phyloP scores from a whole-genome alignment of 2,888 invertebrate species.

The Orthonevra nobilis region DNA sequence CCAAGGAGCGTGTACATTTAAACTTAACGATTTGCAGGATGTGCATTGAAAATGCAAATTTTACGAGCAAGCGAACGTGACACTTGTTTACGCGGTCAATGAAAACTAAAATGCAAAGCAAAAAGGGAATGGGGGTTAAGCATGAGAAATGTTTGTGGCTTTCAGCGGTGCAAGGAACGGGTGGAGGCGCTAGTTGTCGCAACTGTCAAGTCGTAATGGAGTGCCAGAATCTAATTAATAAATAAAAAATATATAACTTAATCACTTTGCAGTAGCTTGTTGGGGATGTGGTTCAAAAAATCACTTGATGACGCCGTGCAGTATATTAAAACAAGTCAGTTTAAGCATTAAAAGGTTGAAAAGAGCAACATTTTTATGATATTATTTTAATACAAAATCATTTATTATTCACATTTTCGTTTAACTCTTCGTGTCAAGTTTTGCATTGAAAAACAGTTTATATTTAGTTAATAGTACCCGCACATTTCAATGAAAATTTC shows the following conservation, averaged over 20 bases:
- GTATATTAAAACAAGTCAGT: too few relatives aligned
- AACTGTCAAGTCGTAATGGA: conserved; percentile 30
- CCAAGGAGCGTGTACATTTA: conserved; percentile 33
- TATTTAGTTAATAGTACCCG: too few relatives aligned
- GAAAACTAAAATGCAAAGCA: conserved; percentile 37
- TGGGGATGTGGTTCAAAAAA: background rate
- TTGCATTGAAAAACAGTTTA: too few relatives aligned
- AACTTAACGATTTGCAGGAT: conserved; percentile 56
- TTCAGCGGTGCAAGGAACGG: background rate
- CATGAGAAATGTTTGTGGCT: background rate
- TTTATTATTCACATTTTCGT: too few relatives aligned
- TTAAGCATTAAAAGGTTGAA: too few relatives aligned
- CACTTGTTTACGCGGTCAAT: conserved; percentile 68
- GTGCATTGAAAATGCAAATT: conserved; percentile 59
- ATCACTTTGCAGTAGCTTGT: conserved; percentile 4
- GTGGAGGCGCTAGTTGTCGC: too few relatives aligned
- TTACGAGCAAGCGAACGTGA: conserved; percentile 55
- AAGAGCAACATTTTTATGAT: too few relatives aligned
- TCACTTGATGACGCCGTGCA: too few relatives aligned
- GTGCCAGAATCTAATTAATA: conserved; percentile 28
- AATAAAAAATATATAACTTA: background rate
- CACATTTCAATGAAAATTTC: too few relatives aligned
- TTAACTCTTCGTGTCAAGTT: too few relatives aligned
- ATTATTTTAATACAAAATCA: too few relatives aligned
- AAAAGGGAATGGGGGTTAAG: background rate